phyloP scores from a whole-genome alignment of 2,113 vertebrate species.

The Hipposideros armiger region DNA sequence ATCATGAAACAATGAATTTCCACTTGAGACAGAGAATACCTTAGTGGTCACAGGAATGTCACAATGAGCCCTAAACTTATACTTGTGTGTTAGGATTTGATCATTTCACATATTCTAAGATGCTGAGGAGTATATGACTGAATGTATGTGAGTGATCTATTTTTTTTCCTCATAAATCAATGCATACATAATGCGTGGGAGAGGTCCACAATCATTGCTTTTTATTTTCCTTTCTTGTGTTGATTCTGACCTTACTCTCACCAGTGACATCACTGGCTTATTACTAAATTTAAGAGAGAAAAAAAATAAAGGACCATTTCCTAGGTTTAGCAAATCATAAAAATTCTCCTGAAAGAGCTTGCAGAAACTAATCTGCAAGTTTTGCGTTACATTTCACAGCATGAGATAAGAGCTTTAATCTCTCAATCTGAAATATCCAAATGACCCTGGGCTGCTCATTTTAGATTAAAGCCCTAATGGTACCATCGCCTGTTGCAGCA shows the following conservation, averaged over 20 bases:
- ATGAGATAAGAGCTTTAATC: conserved; percentile 69
- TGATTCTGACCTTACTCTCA: conserved; percentile 56
- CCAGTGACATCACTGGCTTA: not conserved
- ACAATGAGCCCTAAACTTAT: not conserved
- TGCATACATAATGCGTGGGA: not conserved
- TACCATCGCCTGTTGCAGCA: conserved; percentile 43
- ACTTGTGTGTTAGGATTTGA: not conserved
- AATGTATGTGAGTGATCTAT: not conserved
- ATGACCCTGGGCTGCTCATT: conserved; percentile 72
- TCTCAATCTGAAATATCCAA: conserved; percentile 77
- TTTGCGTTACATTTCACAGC: conserved; percentile 76
- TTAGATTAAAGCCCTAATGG: conserved; percentile 72
- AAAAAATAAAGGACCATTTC: conserved; percentile 8
- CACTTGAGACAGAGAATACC: not conserved
- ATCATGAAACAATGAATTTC: not conserved
- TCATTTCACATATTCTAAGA: not conserved
- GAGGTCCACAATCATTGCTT: not conserved
- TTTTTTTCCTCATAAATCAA: not conserved
- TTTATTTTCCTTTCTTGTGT: conserved; percentile 36
- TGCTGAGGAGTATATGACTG: not conserved
- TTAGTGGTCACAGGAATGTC: not conserved
- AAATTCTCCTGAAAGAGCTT: conserved; percentile 64
- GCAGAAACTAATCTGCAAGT: conserved; percentile 62
- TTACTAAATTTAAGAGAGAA: conserved; percentile 43
- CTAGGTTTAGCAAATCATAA: conserved; percentile 28